Base-by-base conservation (phyloP, 2,888 invertebrate genomes). In the Aspidiotus rigidus region DNA sequence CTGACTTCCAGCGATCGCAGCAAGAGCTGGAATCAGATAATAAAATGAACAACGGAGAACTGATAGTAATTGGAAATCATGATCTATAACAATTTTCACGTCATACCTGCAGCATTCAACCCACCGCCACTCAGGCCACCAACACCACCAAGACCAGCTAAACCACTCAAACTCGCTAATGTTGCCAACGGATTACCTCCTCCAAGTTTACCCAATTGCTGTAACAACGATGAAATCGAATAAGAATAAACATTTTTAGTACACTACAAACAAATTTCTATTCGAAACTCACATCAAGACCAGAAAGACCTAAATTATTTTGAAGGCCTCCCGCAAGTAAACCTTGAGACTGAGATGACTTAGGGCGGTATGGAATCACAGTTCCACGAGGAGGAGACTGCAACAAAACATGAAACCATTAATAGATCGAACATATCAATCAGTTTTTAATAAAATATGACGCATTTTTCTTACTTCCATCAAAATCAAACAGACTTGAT, bases 401-500 rank as follows among this genome's bases (percentile, higher is more conserved):
- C n/a, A 69, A 66, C 5, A 28, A 28, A 28, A 28, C 28, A 28
- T 5, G 28, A 28, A 28, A 28, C 28, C 28, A 28, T 28, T 28
- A 5, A 28, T 1, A 28, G 28, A 28, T 28, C 28, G 28, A 28
- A 28, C 28, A 28, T 5, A 28, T 5, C 28, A 28, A 28, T 28
- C 5, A 28, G 28, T 28, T 28, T 28, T 5, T 28, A 28, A 28
- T 28, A 28, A 28, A 28, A 28, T 28, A 28, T 28, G 28, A 28
- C 5, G 28, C 2, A 13, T 49, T 49, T 1, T 28, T 84, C 98
- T 98, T 81, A 97, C 98, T 92, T 99, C 98, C 80, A 98, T 86
- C 66, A 73, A 70, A 77, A 99, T 97, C 80, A 91, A 90, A 84
- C 98, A 99, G 79, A 99, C 96, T 84, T 98, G 94, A 82, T 92